Base-by-base conservation (phyloP, 2,113 vertebrate species). In the Neogobius melanostomus region DNA sequence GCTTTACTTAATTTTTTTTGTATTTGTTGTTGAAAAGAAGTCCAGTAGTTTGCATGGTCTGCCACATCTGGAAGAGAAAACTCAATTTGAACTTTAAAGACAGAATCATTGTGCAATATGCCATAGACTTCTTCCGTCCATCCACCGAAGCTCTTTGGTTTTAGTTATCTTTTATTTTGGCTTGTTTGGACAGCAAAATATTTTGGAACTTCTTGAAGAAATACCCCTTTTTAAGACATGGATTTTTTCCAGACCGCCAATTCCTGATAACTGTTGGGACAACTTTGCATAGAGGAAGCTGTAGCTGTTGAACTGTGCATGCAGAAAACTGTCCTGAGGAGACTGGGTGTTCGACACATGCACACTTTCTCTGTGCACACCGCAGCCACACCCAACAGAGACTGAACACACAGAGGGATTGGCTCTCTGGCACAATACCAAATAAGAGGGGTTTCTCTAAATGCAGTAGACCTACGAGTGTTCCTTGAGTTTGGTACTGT, bases 381-480 rank as follows among this genome's bases (percentile, higher is more conserved):
- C 79, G 79, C 87, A 87, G 87, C 84, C 89, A 85, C 81, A 81
- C 82, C 80, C 85, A 88, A 81, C 88, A 88, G 82, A 89, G 85
- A 90, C 87, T 84, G 80, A 82, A 85, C 81, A 79, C 74, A 60
- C 76, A 74, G 80, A 81, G 83, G 82, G 61, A 81, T 64, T 81
- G 86, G 85, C 85, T 77, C 73, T 78, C 91, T 89, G 92, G 91
- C 92, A 92, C 90, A 91, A 92, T 87, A 92, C 92, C 92, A 93
- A 94, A 92, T 93, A 91, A 83, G 85, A 89, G 80, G 86, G 76
- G 85, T 89, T 92, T 82, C 89, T 91, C 87, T 87, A 90, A 90
- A 92, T 93, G 93, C 92, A 93, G 93, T 94, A 92, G 85, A 90
- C 86, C 87, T 87, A 81, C 59, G 88, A 90, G 91, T 89, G 81